Evolutionary conservation across 1,140 invertebrate species (phyloP), one percentile per base, ranked within the genome.

Genomic region (Calycopis cecrops): DNA sequence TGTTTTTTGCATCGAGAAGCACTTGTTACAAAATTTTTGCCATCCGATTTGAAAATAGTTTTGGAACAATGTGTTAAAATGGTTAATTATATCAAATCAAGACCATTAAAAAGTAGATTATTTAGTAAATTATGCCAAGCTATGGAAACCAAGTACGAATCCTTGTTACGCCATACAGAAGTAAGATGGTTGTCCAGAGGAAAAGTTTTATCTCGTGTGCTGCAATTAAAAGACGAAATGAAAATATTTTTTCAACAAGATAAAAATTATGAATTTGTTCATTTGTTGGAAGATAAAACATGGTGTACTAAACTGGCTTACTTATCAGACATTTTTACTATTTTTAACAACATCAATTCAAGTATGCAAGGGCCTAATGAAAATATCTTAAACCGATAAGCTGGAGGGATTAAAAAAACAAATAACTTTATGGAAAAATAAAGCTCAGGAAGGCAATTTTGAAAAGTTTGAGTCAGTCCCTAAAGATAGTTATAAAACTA

Each of bases 1-100:
- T 56, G 54, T 49, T 56, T 56, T 56, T 38, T 56, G 9, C 54
- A 56, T 56, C 11, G 44, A 21, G 44, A 55, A 55, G 53, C 53
- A 48, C 35, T 55, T 14, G 33, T 55, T 12, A 35, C 53, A 47
- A 55, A 56, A 35, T 38, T 14, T 48, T 12, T 56, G 47, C 35
- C 44, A n/a, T 10, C n/a, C 9, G 54, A 55, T 55, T 49, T 55
- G 14, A 35, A 48, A 37, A 52, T 11, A 9, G 49, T 52, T 8
- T 14, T 52, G n/a, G 34, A 52, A 52, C 21, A 28, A 28, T 28
- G 6, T 6, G 21, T 28, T 28, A 28, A 28, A 28, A 28, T 28
- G 21, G 17, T 52, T 10, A 52, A 55, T 55, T 55, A 37, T 17
- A 55, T 55, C 14, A 48, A 55, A 18, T 14, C 21, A 28, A 28